phyloP scores from a whole-genome alignment of 2,797 vertebrate genomes.

The Vespertilio murinus region DNA sequence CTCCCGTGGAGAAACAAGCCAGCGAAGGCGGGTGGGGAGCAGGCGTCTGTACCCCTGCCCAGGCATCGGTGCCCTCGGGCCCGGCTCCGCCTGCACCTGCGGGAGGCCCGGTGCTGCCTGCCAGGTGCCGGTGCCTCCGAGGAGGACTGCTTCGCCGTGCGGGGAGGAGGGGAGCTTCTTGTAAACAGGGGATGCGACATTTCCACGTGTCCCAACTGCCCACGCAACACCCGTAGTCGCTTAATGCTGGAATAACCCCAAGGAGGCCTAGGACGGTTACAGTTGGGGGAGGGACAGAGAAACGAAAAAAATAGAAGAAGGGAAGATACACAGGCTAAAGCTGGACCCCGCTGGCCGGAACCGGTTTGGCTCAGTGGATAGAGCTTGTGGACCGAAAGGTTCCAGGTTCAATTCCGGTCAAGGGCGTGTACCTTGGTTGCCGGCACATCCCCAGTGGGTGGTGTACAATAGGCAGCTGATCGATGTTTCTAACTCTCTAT shows the following conservation, averaged over 20 bases:
- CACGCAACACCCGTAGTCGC: background rate
- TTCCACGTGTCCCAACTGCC: background rate
- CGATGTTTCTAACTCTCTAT: too few species aligned
- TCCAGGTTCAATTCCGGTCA: too few species aligned
- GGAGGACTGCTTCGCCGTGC: background rate
- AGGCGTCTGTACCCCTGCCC: background rate
- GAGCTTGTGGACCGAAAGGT: too few species aligned
- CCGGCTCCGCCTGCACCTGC: background rate
- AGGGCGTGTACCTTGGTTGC: too few species aligned
- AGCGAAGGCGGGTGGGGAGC: background rate
- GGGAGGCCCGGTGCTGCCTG: background rate
- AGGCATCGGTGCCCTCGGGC: background rate
- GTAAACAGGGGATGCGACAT: background rate
- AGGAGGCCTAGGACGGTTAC: background rate
- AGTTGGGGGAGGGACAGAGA: background rate
- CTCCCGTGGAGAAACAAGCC: constrained; percentile 26
- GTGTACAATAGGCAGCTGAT: too few species aligned
- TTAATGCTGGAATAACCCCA: background rate
- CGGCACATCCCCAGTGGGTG: too few species aligned
- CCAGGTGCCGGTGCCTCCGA: background rate
- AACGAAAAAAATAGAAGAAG: background rate
- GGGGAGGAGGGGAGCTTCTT: background rate
- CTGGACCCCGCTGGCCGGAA: too few species aligned
- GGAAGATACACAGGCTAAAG: background rate
- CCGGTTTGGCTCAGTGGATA: too few species aligned